Percentiles rank a stretch among this genome's conserved stretches.
Evolutionary conservation across 2,797 vertebrate genomes (phyloP).

Genomic region (Coracias cyanogaster): DNA sequence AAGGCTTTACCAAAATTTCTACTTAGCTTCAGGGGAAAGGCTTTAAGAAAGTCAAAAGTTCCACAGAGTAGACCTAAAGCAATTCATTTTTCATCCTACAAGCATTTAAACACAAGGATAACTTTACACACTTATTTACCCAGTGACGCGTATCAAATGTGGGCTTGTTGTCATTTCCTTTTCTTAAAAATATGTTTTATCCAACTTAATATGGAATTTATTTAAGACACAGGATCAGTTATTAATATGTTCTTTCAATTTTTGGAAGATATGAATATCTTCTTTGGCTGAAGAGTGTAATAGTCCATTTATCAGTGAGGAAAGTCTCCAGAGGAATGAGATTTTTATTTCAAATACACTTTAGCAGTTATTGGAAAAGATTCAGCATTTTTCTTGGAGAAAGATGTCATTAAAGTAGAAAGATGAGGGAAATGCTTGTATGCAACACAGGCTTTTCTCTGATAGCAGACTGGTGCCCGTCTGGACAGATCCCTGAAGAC

Average conservation of each 20-base stretch:
- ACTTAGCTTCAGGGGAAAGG: background rate
- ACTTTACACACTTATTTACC: background rate
- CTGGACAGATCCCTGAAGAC: conserved; percentile 59
- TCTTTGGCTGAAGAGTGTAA: conserved; percentile 28
- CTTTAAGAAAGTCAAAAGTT: background rate
- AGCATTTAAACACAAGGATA: background rate
- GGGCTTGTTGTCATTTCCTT: conserved; percentile 6
- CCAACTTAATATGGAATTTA: conserved; percentile 25
- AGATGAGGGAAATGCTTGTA: conserved; percentile 32
- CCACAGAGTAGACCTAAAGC: background rate
- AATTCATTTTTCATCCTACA: background rate
- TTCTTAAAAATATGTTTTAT: conserved; percentile 28
- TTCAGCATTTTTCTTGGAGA: conserved; percentile 27
- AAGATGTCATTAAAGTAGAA: conserved; percentile 24
- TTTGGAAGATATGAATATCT: conserved; percentile 53
- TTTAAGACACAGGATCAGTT: conserved; percentile 29
- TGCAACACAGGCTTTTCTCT: conserved; percentile 4
- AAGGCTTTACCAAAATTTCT: background rate
- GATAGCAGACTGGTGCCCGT: conserved; percentile 37
- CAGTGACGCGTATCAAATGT: background rate
- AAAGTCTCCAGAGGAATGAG: background rate
- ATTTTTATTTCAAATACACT: conserved; percentile 29
- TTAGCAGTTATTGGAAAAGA: background rate
- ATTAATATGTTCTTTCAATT: conserved; percentile 55
- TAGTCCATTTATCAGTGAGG: conserved; percentile 30